Evolutionary conservation across 2,113 vertebrate species (phyloP).

Genomic region (Excalfactoria chinensis): DNA sequence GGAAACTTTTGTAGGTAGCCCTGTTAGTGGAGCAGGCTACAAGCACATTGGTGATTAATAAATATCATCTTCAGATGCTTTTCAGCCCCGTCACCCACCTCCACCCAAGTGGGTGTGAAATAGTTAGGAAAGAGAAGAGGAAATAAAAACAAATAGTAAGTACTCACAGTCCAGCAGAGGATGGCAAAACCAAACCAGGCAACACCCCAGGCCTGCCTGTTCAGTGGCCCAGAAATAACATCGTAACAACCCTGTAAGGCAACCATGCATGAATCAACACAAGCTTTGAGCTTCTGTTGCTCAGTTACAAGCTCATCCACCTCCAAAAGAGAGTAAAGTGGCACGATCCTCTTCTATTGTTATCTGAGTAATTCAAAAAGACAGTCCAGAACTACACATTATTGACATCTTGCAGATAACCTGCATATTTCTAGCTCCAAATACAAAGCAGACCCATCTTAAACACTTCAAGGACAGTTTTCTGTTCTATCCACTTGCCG

Average conservation of each 20-base stretch:
- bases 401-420: not conserved
- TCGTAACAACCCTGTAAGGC: conserved; percentile 81
- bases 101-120: conserved; percentile 8
- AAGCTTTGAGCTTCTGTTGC: not conserved
- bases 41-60: not conserved
- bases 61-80: not conserved
- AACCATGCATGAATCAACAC: not conserved
- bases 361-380: not conserved
- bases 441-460: not conserved
- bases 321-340: not conserved
- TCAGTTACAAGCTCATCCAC: not conserved
- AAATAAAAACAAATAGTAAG: not conserved
- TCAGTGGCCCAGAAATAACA: conserved; percentile 77
- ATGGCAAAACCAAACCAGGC: conserved; percentile 89
- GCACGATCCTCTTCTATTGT: not conserved
- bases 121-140: not conserved
- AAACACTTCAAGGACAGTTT: not conserved
- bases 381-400: not conserved
- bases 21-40: not conserved
- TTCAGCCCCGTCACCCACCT: not conserved
- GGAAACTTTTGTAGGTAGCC: not conserved
- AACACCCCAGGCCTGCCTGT: conserved; percentile 81
- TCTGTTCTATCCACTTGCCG: not conserved
- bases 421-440: not conserved
- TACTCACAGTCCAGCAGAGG: conserved; percentile 86